Conservation (phyloP, 2,888 invertebrate genomes). For the Tortricodes alternella region DNA sequence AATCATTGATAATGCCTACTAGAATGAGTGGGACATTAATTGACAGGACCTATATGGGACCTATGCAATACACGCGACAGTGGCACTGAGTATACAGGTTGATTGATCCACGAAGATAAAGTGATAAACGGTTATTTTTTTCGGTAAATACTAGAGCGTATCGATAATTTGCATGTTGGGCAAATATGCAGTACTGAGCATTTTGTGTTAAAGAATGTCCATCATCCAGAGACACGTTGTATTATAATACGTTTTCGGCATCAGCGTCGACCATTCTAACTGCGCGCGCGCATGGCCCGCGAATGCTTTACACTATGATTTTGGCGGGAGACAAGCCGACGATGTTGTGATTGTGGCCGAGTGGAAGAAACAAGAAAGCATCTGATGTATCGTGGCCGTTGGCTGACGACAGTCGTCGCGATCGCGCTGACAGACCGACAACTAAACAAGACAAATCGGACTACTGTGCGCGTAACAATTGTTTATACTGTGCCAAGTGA, state of each 20-base stretch:
- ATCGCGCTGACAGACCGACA: conserved; percentile 41
- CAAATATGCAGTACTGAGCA: no score
- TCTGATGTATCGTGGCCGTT: conserved; percentile 53
- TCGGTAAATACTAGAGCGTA: no score
- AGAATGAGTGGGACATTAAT: no score
- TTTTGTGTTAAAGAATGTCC: no score
- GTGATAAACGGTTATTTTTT: no score
- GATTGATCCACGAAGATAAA: no score
- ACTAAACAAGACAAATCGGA: conserved; percentile 33
- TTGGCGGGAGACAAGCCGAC: conserved; percentile 62
- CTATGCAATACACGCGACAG: no score
- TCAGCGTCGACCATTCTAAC: neutral
- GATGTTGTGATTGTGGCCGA: conserved; percentile 40
- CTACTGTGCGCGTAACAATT: conserved; percentile 31
- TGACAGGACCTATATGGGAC: no score
- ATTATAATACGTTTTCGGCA: neutral
- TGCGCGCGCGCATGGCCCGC: neutral
- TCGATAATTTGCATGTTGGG: no score
- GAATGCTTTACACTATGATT: conserved; percentile 31
- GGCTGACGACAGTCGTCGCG: conserved; percentile 55
- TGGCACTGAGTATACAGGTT: no score
- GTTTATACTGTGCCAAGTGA: conserved; percentile 33
- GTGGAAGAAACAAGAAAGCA: conserved; percentile 56
- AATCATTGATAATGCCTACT: no score
- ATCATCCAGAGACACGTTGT: no score